Evolutionary conservation across 2,797 vertebrate species (phyloP).

Genomic region (Halcyon badia): DNA sequence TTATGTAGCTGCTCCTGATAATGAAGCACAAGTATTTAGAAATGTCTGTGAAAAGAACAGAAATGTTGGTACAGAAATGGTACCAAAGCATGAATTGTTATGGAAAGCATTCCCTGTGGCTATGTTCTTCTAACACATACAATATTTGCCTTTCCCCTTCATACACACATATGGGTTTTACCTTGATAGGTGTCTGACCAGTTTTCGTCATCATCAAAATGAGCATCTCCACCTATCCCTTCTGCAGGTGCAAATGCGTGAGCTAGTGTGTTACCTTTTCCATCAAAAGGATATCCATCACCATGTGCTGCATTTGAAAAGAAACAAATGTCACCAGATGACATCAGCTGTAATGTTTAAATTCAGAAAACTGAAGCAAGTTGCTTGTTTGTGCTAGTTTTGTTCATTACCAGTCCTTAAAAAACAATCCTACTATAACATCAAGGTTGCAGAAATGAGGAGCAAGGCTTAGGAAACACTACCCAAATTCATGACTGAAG

Average conservation of each 20-base stretch:
- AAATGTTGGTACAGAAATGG: not conserved
- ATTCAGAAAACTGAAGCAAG: not conserved
- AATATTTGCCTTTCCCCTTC: not conserved
- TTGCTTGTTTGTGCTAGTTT: not conserved
- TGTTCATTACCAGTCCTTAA: not conserved
- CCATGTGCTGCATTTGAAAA: slow-evolving; percentile 84
- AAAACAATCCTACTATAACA: not conserved
- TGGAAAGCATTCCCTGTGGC: not conserved
- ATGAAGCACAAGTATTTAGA: not conserved
- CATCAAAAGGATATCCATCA: slow-evolving; percentile 88
- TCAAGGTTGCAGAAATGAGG: not conserved
- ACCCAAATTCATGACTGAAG: not conserved
- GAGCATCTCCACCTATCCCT: slow-evolving; percentile 88
- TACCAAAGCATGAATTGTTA: not conserved
- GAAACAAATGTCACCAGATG: not conserved
- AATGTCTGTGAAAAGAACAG: not conserved
- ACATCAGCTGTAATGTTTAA: not conserved
- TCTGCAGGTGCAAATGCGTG: slow-evolving; percentile 85
- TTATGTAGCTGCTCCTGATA: not conserved
- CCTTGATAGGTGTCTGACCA: slow-evolving; percentile 80
- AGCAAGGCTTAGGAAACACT: not conserved
- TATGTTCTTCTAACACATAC: not conserved
- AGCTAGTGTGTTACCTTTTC: slow-evolving; percentile 81
- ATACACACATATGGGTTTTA: not conserved
- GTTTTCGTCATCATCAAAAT: slow-evolving; percentile 90